Conservation (phyloP, 1,140 invertebrate species). For the Drosophila bipectinata region DNA sequence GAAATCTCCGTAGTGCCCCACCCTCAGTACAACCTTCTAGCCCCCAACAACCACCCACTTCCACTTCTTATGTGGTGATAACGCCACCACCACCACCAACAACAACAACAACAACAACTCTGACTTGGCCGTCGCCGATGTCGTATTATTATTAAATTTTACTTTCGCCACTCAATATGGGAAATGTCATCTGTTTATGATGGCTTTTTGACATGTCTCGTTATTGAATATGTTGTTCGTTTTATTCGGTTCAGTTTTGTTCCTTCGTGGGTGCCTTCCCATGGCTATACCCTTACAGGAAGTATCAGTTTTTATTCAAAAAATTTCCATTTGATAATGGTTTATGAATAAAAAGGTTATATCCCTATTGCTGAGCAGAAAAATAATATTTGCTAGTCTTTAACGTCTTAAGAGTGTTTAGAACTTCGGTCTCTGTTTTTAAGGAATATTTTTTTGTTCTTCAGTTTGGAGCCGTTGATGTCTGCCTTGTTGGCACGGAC, state of each 20-base stretch:
- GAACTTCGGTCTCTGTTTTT: neutral
- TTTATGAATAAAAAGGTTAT: no score
- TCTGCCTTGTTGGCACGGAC: conserved; percentile 37
- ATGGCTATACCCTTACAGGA: conserved; percentile 1
- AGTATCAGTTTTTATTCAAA: neutral
- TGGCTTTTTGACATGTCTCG: conserved; percentile 82
- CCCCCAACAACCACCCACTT: conserved; percentile 10
- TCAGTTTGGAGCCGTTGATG: neutral
- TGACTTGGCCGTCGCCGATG: conserved; percentile 57
- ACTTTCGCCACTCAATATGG: conserved; percentile 83
- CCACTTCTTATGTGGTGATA: conserved; percentile 35
- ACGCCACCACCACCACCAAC: conserved; percentile 5
- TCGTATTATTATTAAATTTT: conserved; percentile 81
- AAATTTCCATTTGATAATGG: neutral
- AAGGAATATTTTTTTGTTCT: neutral
- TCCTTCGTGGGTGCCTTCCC: conserved; percentile 3
- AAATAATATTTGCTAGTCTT: neutral
- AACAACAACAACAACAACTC: conserved; percentile 37
- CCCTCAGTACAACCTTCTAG: conserved; percentile 10
- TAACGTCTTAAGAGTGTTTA: neutral
- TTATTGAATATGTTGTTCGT: conserved; percentile 73
- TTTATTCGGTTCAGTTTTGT: conserved; percentile 29
- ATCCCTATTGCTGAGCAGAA: no score
- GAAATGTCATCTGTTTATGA: conserved; percentile 83
- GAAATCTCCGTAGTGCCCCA: conserved; percentile 19